These are phyloP conservation scores for Macrochelys suwanniensis DNA, from an alignment of 2,797 vertebrate species.

Conservation along the genomic window DNA sequence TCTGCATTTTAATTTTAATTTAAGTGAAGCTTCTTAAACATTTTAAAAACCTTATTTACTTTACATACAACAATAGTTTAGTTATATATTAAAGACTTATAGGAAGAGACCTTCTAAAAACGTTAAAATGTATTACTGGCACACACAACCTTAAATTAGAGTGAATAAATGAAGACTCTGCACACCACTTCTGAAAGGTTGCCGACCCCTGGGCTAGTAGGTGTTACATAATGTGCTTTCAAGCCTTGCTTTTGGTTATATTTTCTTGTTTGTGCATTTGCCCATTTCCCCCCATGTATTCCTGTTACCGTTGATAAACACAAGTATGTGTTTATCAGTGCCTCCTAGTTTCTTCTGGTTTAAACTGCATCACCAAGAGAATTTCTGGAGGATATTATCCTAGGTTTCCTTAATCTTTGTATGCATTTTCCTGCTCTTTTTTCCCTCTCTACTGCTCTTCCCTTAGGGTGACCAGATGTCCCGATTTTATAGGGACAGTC, in stretches of 20 bases:
- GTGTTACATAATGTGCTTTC: neutral
- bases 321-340: conserved; percentile 51
- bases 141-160: too few species aligned
- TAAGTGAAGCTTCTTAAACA: too few species aligned
- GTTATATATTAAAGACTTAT: too few species aligned
- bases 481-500: too few species aligned
- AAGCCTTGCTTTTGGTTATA: neutral
- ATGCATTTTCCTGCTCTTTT: neutral
- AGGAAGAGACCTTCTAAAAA: too few species aligned
- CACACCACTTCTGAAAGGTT: too few species aligned
- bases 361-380: conserved; percentile 56
- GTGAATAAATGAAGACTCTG: too few species aligned
- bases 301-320: conserved; percentile 64
- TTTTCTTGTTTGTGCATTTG: conserved; percentile 52
- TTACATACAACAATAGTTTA: too few species aligned
- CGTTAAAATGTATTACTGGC: too few species aligned
- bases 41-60: too few species aligned
- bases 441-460: neutral
- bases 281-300: conserved; percentile 14
- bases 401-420: conserved; percentile 25
- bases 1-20: too few species aligned
- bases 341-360: neutral
- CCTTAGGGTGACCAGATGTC: too few species aligned
- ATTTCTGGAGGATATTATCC: conserved; percentile 42
- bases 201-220: neutral